phyloP scores from a whole-genome alignment of 2,888 invertebrate species.

The Hyppa rectilinea region DNA sequence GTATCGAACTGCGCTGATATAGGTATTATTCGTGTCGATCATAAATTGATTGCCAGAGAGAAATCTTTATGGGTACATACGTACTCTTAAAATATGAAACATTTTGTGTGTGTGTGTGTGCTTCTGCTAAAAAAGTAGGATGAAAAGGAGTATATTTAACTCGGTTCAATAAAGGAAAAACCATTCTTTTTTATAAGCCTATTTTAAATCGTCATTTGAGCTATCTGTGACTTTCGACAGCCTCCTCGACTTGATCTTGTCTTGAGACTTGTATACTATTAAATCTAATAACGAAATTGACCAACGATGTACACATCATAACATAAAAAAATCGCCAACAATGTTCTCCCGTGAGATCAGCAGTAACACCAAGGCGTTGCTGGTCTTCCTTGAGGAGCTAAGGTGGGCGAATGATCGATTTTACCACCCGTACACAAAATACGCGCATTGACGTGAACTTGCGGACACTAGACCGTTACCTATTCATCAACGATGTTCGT shows the following conservation, averaged over 20 bases:
- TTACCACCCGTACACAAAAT: neutral
- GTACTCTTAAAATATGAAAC: neutral
- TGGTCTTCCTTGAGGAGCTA: neutral
- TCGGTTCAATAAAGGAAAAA: neutral
- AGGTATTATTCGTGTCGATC: constrained; percentile 5
- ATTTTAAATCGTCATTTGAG: neutral
- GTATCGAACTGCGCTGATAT: neutral
- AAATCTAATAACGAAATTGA: constrained; percentile 12
- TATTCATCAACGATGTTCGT: constrained; percentile 1
- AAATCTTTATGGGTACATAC: neutral
- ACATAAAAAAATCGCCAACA: too few species aligned
- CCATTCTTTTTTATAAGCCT: neutral
- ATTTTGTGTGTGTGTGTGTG: neutral
- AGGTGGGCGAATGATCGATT: neutral
- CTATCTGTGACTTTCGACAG: neutral
- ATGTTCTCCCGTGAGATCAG: neutral
- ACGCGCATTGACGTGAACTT: neutral
- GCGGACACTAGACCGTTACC: neutral
- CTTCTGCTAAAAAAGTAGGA: neutral
- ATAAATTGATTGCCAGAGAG: neutral
- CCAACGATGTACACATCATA: too few species aligned
- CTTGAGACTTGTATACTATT: neutral
- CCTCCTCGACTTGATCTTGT: neutral
- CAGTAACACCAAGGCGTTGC: neutral
- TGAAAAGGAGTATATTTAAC: neutral